Base-by-base conservation (phyloP, 2,888 invertebrate species). In the Lissonota sp. region DNA sequence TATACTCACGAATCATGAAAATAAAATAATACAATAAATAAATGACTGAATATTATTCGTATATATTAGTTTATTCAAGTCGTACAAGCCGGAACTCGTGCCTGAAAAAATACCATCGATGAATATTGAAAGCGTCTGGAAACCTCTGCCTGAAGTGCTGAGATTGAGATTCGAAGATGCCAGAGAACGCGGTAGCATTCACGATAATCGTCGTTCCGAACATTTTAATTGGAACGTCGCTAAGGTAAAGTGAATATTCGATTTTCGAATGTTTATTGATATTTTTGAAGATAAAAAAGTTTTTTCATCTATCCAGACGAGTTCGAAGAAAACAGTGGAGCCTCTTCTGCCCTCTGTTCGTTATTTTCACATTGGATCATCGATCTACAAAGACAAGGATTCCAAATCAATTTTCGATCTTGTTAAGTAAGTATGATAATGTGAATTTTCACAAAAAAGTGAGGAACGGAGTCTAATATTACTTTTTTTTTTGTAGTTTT, bases 61-160 rank as follows among this genome's bases (percentile, higher is more conserved):
- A 51, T 55, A 63, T 63, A 46, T 70, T 62, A 91, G 91, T 57
- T 83, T 92, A 58, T 92, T 90, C 74, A 92, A 92, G 76, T 91
- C 92, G 0, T 92, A 91, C 71, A 92, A 91, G 64, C 92, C 92
- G 8, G 91, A 92, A 80, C 83, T 90, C 51, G 92, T 92, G 0
- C 92, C 92, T 2, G 92, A 92, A 72, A 90, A 87, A 72, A 88
- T 92, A 67, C 84, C 86, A 10, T 84, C 91, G 5, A 85, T 90
- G 66, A 91, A 91, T 66, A 83, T 91, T 71, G 91, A 91, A 85
- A 91, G 89, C 74, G 87, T 88, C 8, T 92, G 92, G 92, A 90
- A 84, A 63, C 86, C 90, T 5, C 86, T 92, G 53, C 88, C 90
- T 8, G 89, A 91, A 74, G 51, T 53, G 37, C 73, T 92, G 6